Evolutionary conservation across 2,797 vertebrate genomes (phyloP).

Genomic region (Falco cherrug): DNA sequence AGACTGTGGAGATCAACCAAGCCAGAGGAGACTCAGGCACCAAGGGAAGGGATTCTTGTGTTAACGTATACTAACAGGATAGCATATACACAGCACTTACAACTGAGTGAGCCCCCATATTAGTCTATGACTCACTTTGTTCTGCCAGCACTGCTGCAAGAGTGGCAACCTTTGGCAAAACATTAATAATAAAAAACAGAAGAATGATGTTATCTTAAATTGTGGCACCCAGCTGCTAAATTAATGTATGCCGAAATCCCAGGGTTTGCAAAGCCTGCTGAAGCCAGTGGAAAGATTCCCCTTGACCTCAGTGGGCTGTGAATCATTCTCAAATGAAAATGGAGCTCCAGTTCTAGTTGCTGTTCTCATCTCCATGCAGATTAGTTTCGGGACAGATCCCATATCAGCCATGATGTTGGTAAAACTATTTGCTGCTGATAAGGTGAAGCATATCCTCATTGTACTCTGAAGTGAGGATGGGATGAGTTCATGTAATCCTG

Average conservation of each 20-base stretch:
- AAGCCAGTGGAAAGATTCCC: slow-evolving; percentile 1
- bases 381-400: not conserved
- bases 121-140: not conserved
- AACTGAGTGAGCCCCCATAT: not conserved
- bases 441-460: not conserved
- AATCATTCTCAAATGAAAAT: not conserved
- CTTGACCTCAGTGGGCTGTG: not conserved
- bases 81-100: not conserved
- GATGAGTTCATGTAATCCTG: not conserved
- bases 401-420: not conserved
- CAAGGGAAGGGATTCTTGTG: not conserved
- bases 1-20: not conserved
- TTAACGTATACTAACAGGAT: not conserved
- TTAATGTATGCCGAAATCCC: not conserved
- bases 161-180: not conserved
- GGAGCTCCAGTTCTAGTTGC: not conserved
- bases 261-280: not conserved
- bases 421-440: not conserved
- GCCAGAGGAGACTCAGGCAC: not conserved
- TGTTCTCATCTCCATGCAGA: not conserved
- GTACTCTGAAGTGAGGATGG: not conserved
- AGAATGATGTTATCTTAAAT: not conserved
- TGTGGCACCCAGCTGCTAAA: not conserved
- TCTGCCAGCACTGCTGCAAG: not conserved
- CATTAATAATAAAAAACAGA: not conserved